Conservation (phyloP, 2,888 invertebrate species). For the Junonia oenone region DNA sequence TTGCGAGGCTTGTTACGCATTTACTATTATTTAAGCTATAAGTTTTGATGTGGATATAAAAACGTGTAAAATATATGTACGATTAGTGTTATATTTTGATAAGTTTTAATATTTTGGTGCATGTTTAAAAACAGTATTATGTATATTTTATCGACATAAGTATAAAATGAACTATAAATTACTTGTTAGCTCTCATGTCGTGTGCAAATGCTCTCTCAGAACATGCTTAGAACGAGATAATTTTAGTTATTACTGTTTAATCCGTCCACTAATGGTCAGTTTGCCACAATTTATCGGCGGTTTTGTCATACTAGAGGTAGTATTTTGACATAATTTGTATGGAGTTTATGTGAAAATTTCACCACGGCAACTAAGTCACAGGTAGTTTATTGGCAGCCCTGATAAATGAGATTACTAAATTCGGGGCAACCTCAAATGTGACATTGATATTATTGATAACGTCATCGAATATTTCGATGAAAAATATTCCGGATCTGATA, state of each 20-base stretch:
- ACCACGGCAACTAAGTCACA: not conserved
- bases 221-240: slow-evolving; percentile 6
- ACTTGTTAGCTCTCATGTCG: slow-evolving; percentile 9
- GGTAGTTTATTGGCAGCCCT: not conserved
- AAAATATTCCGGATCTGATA: slow-evolving; percentile 23
- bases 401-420: slow-evolving; percentile 1
- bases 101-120: slow-evolving; percentile 4
- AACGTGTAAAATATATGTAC: slow-evolving; percentile 13
- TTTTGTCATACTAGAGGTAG: not conserved
- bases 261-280: slow-evolving; percentile 7
- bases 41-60: slow-evolving; percentile 1
- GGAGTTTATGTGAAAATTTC: not conserved
- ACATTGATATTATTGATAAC: slow-evolving; percentile 1
- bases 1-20: slow-evolving; percentile 70
- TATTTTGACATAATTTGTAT: not conserved
- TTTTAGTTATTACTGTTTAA: slow-evolving; percentile 2
- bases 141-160: slow-evolving; percentile 1
- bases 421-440: not conserved
- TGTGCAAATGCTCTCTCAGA: slow-evolving; percentile 24
- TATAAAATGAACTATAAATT: not conserved
- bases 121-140: slow-evolving; percentile 19
- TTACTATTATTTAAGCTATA: slow-evolving; percentile 62
- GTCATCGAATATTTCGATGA: not conserved
- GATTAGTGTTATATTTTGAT: slow-evolving; percentile 1
- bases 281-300: not conserved